phyloP scores from a whole-genome alignment of 2,797 vertebrate species.

The Periparus ater region DNA sequence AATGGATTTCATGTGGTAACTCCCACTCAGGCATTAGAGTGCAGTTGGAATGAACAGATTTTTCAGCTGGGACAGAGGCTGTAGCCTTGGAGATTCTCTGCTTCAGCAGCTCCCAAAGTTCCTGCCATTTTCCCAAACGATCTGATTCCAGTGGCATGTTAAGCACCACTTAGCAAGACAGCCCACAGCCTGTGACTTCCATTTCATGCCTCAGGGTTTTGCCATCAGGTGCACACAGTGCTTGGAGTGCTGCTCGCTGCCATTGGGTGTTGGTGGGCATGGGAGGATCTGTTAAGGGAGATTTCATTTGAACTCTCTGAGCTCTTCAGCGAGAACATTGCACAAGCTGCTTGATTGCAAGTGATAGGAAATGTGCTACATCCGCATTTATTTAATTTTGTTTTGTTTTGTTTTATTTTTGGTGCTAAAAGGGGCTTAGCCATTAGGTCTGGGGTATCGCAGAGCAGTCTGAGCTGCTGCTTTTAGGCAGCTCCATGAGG shows the following conservation, averaged over 20 bases:
- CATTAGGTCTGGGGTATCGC: neutral
- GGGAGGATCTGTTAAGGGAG: neutral
- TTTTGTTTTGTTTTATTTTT: neutral
- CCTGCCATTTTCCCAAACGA: neutral
- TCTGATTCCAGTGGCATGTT: neutral
- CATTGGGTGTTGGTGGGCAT: neutral
- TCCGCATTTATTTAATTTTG: neutral
- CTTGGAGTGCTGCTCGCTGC: neutral
- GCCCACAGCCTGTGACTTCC: neutral
- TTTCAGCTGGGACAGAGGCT: neutral
- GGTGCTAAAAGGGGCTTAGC: neutral
- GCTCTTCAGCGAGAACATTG: neutral
- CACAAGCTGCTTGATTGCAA: neutral
- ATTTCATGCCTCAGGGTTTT: slow-evolving; percentile 38
- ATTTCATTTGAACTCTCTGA: neutral
- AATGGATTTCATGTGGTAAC: neutral
- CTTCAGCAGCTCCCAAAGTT: neutral
- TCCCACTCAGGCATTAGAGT: neutral
- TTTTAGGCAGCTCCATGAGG: neutral
- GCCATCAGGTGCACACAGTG: neutral
- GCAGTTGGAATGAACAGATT: neutral
- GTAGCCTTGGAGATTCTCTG: neutral
- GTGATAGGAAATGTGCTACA: neutral
- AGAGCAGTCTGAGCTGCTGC: neutral
- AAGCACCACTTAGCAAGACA: neutral